Percentiles rank a stretch among this genome's conserved stretches.
phyloP scores from a whole-genome alignment of 1,140 invertebrate species.

The Trichoplusia ni region DNA sequence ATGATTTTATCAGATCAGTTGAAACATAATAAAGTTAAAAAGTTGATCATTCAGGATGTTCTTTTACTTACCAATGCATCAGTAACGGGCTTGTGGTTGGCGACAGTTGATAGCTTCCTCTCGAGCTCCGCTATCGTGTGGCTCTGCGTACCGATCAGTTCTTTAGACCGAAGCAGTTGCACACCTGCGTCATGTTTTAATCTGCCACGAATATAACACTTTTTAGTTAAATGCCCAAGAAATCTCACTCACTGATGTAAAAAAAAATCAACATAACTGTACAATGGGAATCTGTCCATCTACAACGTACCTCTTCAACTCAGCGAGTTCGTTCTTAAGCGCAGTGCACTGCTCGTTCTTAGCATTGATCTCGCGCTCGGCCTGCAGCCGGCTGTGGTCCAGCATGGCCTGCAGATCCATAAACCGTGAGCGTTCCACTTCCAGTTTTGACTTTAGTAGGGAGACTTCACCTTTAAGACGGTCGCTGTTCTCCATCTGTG shows the following conservation, averaged over 20 bases:
- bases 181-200: slow-evolving; percentile 78
- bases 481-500: slow-evolving; percentile 69
- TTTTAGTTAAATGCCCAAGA: too few relatives aligned
- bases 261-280: too few relatives aligned
- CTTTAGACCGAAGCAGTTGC: slow-evolving; percentile 74
- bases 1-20: too few relatives aligned
- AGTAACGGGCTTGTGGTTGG: slow-evolving; percentile 17
- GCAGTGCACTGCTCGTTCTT: slow-evolving; percentile 81
- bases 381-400: slow-evolving; percentile 72
- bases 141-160: slow-evolving; percentile 62
- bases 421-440: slow-evolving; percentile 72
- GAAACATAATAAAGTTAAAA: too few relatives aligned
- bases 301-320: slow-evolving; percentile 72
- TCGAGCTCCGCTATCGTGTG: slow-evolving; percentile 56
- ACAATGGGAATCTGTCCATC: background rate
- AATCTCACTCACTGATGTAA: too few relatives aligned
- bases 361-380: slow-evolving; percentile 82
- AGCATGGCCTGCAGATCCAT: slow-evolving; percentile 73
- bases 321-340: slow-evolving; percentile 75
- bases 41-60: too few relatives aligned
- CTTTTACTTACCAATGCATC: slow-evolving; percentile 50
- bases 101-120: slow-evolving; percentile 35
- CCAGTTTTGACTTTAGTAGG: slow-evolving; percentile 79
- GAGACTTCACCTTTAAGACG: slow-evolving; percentile 79
- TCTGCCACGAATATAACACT: slow-evolving; percentile 29